Evolutionary conservation across 2,113 vertebrate species (phyloP).

Genomic region (Mola mola): DNA sequence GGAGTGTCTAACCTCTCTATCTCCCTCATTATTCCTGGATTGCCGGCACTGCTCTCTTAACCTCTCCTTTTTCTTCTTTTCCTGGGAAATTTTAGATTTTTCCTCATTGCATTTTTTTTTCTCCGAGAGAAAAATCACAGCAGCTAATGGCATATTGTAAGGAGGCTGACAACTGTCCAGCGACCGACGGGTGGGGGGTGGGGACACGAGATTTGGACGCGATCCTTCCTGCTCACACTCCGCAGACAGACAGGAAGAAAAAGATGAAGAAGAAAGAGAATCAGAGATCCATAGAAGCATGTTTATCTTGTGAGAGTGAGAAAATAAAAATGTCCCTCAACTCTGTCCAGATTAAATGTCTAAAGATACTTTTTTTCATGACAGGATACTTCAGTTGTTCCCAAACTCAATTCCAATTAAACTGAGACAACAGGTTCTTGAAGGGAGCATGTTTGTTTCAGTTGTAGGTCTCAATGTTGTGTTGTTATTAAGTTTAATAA

Average conservation of each 20-base stretch:
- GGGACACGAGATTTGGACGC: constrained; percentile 1
- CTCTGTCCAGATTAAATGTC: background rate
- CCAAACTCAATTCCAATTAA: background rate
- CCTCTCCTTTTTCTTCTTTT: constrained; percentile 3
- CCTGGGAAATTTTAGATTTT: constrained; percentile 13
- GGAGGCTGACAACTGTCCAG: too few relatives aligned
- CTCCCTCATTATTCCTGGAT: constrained; percentile 71
- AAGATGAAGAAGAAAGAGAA: too few relatives aligned
- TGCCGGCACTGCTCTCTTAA: constrained; percentile 40
- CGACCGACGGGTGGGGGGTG: too few relatives aligned
- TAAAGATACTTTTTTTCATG: background rate
- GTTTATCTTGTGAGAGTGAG: constrained; percentile 41
- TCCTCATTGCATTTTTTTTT: too few relatives aligned
- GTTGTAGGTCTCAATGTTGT: too few relatives aligned
- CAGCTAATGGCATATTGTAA: too few relatives aligned
- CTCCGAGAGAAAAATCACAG: too few relatives aligned
- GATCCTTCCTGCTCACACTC: constrained; percentile 17
- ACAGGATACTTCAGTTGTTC: too few relatives aligned
- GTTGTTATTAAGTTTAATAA: background rate
- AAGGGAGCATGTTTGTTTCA: too few relatives aligned
- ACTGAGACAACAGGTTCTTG: too few relatives aligned
- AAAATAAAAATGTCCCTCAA: constrained; percentile 27
- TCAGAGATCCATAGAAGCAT: constrained; percentile 23
- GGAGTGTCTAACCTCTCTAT: constrained; percentile 68
- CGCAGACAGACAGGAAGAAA: constrained; percentile 17